These are phyloP conservation scores for Rhaphigaster nebulosa DNA, from an alignment of 2,888 invertebrate species.

Conservation along the genomic window DNA sequence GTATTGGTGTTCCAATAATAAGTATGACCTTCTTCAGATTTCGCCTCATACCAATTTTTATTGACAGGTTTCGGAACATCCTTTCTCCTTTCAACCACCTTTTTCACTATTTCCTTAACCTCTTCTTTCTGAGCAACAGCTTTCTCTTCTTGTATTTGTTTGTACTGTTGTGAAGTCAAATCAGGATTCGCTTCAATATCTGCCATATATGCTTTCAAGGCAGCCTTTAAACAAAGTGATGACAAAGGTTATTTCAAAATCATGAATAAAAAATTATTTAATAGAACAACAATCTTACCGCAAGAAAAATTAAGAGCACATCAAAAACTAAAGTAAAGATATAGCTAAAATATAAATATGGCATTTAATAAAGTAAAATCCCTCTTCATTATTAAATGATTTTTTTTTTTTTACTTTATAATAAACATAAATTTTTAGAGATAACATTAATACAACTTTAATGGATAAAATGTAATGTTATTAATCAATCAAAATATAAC, in stretches of 20 bases:
- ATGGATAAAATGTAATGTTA: too few species aligned
- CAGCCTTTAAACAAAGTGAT: conserved; percentile 73
- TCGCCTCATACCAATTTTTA: conserved; percentile 84
- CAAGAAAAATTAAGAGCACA: neutral
- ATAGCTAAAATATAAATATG: neutral
- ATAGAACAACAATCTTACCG: conserved; percentile 12
- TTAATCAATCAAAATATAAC: too few species aligned
- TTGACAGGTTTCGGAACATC: conserved; percentile 52
- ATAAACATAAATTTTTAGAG: too few species aligned
- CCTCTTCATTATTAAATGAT: too few species aligned
- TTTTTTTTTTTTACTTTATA: too few species aligned
- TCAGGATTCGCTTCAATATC: conserved; percentile 83
- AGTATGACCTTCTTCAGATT: conserved; percentile 80
- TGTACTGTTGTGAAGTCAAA: conserved; percentile 71
- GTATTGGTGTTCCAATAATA: conserved; percentile 91
- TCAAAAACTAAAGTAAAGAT: neutral
- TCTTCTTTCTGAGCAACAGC: conserved; percentile 67
- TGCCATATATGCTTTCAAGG: conserved; percentile 87
- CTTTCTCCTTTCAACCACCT: conserved; percentile 58
- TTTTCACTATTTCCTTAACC: conserved; percentile 64
- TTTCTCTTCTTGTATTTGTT: conserved; percentile 62
- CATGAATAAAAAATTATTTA: neutral
- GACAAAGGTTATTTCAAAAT: neutral
- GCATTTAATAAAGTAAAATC: too few species aligned
- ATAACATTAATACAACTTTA: too few species aligned